Base-by-base conservation (phyloP, 2,113 vertebrate species). In the Pituophis catenifer region DNA sequence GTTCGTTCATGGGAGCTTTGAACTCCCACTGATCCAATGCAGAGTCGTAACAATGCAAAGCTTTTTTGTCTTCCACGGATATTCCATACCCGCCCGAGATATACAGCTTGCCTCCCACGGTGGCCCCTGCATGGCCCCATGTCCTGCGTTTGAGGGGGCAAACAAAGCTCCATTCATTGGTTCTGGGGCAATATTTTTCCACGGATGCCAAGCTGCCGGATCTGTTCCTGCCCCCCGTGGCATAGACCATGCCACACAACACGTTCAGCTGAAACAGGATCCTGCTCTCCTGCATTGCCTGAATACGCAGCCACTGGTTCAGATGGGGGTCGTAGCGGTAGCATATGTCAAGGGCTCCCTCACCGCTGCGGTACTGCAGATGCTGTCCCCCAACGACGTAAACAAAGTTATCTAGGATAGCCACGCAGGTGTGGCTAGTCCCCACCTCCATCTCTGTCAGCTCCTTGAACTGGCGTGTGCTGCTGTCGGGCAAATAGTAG, bases 241-340 rank as follows among this genome's bases (percentile, higher is more conserved):
- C 99, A 0, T 99, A 99, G 2, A 99, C 97, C 96, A 97, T 97
- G 4, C 99, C 98, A 0, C 96, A 96, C 12, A 99, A 95, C 0
- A 98, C 98, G 0, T 98, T 98, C 53, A 99, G 98, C 95, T 99
- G 99, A 96, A 99, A 99, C 97, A 99, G 99, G 93, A 99, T 99
- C 26, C 99, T 98, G 93, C 98, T 98, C 97, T 99, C 99, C 95
- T 98, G 99, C 98, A 99, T 98, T 89, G 99, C 97, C 86, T 98
- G 98, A 95, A 99, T 98, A 24, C 99, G 98, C 94, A 99, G 97
- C 99, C 99, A 99, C 62, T 96, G 98, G 97, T 98, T 99, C 3
- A 99, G 97, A 95, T 99, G 99, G 0, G 99, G 99, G 92, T 99
- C 99, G 0, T 99, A 99, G n/a, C 99, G 99, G 92, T 98, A 99